Base-by-base conservation (phyloP, 2,113 vertebrate species). In the Cynoglossus semilaevis region DNA sequence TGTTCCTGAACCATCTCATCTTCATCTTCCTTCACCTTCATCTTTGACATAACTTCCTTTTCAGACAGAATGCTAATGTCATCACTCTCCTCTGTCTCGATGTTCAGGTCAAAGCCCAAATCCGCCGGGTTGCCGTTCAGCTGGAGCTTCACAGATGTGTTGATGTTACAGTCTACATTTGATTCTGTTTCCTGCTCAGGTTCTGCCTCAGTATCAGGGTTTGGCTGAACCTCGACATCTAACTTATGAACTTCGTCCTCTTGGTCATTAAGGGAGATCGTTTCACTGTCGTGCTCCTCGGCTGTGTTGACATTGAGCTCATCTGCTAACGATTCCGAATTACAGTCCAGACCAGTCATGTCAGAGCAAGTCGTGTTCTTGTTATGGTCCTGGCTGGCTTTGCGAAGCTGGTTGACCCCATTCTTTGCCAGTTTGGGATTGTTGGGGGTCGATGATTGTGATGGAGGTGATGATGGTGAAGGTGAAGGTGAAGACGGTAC, bases 401-500 rank as follows among this genome's bases (percentile, higher is more conserved):
- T 97, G 36, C 96, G 93, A n/a, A 97, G 92, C 89, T 95, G 94
- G 85, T 99, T 99, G 63, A 92, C 93, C 5, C 96, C 96, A 1
- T 99, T 99, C 81, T 98, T 98, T 56, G 95, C 92, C 65, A 97
- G 87, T 81, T 98, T 98, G 52, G 92, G 93, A 65, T 99, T 99
- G 77, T 90, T 91, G 37, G 93, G 74, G 13, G 79, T 81, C 0
- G 47, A 40, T 5, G 64, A 69, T 58, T 62, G 82, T 5, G 81
- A 67, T 0, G 83, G 84, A 3, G 80, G 74, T 8, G 72, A 71
- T 83, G 91, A 17, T 0, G 83, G 60, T 0, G 80, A 68, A 0
- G 83, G 60, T 0, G 80, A 68, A 0, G 83, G 72, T 4, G 85
- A 43, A 8, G 86, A 58, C 9, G 91, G 86, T 67, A 76, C 56